phyloP scores from a whole-genome alignment of 2,113 vertebrate species.

The Platichthys flesus region DNA sequence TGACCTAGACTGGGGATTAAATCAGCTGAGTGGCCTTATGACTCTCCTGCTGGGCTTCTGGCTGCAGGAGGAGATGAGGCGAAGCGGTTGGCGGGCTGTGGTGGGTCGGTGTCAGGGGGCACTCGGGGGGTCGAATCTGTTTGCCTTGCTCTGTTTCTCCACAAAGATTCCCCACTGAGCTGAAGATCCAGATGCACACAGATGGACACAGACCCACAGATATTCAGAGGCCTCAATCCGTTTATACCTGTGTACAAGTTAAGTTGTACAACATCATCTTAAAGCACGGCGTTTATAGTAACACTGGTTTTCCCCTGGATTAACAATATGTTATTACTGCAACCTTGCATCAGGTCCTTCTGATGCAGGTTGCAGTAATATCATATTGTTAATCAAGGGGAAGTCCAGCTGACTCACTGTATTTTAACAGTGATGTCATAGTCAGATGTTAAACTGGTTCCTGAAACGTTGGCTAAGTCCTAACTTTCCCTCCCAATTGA shows the following conservation, averaged over 20 bases:
- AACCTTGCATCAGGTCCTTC: no score
- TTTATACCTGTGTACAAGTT: not conserved
- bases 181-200: not conserved
- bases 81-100: constrained; percentile 23
- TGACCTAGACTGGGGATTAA: constrained; percentile 53
- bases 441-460: not conserved
- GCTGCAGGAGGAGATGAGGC: constrained; percentile 25
- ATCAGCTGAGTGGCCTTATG: constrained; percentile 63
- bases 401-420: not conserved
- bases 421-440: not conserved
- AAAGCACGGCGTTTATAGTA: no score
- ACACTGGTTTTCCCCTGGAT: no score
- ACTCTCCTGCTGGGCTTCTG: constrained; percentile 43
- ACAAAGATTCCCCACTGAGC: constrained; percentile 41
- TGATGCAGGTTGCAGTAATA: constrained; percentile 7
- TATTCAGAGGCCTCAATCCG: not conserved
- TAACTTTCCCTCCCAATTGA: not conserved
- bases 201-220: no score
- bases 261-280: no score
- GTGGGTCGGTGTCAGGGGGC: constrained; percentile 31
- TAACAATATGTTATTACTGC: no score
- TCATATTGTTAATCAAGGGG: not conserved
- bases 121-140: constrained; percentile 34
- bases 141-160: constrained; percentile 65
- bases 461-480: not conserved